Conservation (phyloP, 30 jellyfish, hydroid and myxozoan species). For the Turritopsis dohrnii region DNA sequence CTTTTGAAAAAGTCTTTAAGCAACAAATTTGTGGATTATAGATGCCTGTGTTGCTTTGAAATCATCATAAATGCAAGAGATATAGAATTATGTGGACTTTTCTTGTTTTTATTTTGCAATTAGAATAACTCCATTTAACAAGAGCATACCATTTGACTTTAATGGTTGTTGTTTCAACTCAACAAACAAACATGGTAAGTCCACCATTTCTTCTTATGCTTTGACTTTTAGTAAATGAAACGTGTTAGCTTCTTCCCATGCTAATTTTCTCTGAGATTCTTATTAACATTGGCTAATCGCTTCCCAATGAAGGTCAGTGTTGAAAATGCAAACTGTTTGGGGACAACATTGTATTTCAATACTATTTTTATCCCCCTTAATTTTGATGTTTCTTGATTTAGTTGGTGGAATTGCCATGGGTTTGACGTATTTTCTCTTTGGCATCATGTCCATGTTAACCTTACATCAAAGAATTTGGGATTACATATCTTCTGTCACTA, state of each 20-base stretch:
- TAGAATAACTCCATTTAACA: neutral
- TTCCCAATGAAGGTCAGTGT: too few species aligned
- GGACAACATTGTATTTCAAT: too few species aligned
- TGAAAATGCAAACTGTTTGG: too few species aligned
- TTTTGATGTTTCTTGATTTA: too few species aligned
- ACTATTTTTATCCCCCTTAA: too few species aligned
- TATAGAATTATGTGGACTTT: neutral
- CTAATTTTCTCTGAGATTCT: too few species aligned
- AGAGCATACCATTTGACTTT: neutral
- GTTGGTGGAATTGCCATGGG: neutral
- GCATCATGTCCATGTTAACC: neutral
- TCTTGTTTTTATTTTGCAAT: neutral
- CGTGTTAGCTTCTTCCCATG: neutral
- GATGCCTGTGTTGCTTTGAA: too few species aligned
- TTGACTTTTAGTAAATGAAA: neutral
- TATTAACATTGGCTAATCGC: too few species aligned
- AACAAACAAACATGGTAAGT: neutral
- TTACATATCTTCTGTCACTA: neutral
- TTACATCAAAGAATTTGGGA: neutral
- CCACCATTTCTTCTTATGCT: neutral
- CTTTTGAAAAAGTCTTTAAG: too few species aligned
- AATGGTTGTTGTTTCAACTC: neutral
- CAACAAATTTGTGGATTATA: too few species aligned
- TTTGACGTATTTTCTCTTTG: neutral
- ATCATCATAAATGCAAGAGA: neutral